phyloP scores from a whole-genome alignment of 2,113 vertebrate species.

The Lichenostomus cassidix region DNA sequence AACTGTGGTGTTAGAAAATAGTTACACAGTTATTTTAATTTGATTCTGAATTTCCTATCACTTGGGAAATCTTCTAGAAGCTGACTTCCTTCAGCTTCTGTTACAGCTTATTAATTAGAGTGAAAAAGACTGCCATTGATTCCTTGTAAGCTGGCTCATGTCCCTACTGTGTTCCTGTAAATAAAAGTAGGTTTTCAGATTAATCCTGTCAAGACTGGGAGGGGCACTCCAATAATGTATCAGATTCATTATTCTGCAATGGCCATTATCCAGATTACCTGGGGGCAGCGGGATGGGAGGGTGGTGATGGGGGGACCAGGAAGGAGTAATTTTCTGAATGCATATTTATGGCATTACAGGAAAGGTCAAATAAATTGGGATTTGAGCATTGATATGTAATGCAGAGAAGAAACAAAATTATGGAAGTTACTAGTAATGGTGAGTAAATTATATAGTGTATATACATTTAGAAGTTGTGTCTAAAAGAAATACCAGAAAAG shows the following conservation, averaged over 20 bases:
- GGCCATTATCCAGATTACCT: neutral
- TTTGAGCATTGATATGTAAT: neutral
- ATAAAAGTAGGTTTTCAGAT: neutral
- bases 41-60: neutral
- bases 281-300: fast-evolving
- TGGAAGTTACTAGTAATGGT: neutral
- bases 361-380: neutral
- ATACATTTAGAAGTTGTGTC: neutral
- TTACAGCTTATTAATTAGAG: neutral
- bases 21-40: neutral
- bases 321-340: neutral
- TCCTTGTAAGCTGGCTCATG: neutral
- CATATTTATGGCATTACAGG: neutral
- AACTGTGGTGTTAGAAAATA: neutral
- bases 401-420: neutral
- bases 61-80: neutral
- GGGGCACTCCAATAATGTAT: neutral
- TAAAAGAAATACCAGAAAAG: neutral
- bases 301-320: neutral
- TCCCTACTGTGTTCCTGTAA: neutral
- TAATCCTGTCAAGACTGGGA: neutral
- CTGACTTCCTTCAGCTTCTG: neutral
- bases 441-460: neutral
- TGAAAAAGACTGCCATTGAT: neutral
- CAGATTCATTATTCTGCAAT: neutral